phyloP scores from a whole-genome alignment of 2,888 invertebrate genomes.

The Ennomos erosarius region DNA sequence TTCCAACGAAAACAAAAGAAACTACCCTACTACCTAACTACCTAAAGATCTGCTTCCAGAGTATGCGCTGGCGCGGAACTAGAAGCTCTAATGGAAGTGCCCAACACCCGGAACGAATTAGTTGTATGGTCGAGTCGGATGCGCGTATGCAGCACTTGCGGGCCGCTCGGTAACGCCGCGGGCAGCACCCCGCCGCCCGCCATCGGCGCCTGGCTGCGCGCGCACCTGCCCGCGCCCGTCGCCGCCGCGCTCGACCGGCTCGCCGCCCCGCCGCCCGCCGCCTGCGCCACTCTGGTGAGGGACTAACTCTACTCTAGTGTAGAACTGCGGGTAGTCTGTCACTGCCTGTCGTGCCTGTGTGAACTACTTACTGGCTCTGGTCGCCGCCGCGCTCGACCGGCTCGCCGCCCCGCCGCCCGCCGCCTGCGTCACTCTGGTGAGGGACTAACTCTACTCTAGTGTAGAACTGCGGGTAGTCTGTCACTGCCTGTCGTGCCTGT shows the following conservation, averaged over 20 bases:
- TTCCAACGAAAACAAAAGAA: too few species aligned
- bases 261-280: conserved; percentile 62
- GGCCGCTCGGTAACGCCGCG: conserved; percentile 50
- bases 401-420: too few species aligned
- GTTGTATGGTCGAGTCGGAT: conserved; percentile 65
- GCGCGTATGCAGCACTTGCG: conserved; percentile 64
- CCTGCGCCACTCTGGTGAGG: conserved; percentile 60
- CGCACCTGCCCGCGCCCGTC: conserved; percentile 65
- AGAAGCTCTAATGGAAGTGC: conserved; percentile 58
- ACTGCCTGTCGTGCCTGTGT: too few species aligned
- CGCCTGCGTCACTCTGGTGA: too few species aligned
- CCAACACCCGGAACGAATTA: conserved; percentile 54
- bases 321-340: too few species aligned
- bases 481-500: too few species aligned
- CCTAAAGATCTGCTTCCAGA: conserved; percentile 41
- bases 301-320: too few species aligned
- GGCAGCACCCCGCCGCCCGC: conserved; percentile 60
- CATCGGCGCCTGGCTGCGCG: conserved; percentile 71
- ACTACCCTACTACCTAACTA: too few species aligned
- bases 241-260: conserved; percentile 66
- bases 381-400: too few species aligned
- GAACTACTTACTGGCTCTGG: too few species aligned
- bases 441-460: too few species aligned
- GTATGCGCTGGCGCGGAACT: conserved; percentile 71
- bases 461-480: too few species aligned